A percentile compares a stretch with the other conserved stretches of the same genome.
Evolutionary conservation across 2,888 invertebrate species (phyloP).

Genomic region (Lycocerus yunnanus): DNA sequence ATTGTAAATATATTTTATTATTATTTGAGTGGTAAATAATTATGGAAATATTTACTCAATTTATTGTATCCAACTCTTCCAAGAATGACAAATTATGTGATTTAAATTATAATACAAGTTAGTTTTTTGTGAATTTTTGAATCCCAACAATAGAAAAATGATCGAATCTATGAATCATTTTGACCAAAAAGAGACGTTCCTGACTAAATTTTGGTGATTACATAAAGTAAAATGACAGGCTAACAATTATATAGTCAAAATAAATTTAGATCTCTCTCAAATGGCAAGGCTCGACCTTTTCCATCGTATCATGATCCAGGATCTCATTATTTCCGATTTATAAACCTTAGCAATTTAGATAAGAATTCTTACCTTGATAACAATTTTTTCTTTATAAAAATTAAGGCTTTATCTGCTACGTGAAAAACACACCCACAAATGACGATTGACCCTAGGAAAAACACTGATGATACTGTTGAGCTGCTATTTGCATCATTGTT

Average conservation of each 20-base stretch:
- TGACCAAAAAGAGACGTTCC: background rate
- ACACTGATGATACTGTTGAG: background rate
- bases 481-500: background rate
- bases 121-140: background rate
- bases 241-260: background rate
- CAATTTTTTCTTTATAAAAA: background rate
- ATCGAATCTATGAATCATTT: background rate
- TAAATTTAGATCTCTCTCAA: background rate
- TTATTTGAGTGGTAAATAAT: background rate
- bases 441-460: background rate
- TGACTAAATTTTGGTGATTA: background rate
- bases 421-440: background rate
- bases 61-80: background rate
- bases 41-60: background rate
- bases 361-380: constrained; percentile 2
- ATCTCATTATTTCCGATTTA: background rate
- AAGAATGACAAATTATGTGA: background rate
- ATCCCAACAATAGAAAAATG: background rate
- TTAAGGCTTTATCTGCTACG: background rate
- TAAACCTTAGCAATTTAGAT: background rate
- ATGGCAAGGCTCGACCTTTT: background rate
- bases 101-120: background rate
- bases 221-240: background rate
- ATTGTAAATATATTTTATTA: background rate
- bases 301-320: background rate